These are phyloP conservation scores for Ochotona princeps DNA, from an alignment of 2,113 vertebrate species.

Conservation along the genomic window DNA sequence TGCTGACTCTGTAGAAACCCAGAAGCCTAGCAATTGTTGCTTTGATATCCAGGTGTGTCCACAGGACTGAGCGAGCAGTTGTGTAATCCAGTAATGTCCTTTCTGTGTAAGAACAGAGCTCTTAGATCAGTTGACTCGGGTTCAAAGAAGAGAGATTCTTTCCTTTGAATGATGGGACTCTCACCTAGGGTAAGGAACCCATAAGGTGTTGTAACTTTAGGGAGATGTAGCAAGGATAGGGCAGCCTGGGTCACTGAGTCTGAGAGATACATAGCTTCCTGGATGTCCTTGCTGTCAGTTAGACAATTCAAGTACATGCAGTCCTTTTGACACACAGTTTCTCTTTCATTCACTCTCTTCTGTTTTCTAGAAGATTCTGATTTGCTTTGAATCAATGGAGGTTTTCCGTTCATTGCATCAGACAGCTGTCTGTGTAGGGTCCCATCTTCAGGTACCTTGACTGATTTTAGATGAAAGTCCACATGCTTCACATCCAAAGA, in stretches of 20 bases:
- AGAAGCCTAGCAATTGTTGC: neutral
- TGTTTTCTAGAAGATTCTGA: conserved; percentile 69
- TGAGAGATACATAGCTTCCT: conserved; percentile 68
- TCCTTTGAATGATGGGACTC: conserved; percentile 82
- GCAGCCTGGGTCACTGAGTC: conserved; percentile 80
- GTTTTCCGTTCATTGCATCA: neutral
- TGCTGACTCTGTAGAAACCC: neutral
- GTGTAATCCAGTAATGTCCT: neutral
- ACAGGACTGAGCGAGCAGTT: conserved; percentile 50
- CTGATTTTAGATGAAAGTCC: conserved; percentile 57
- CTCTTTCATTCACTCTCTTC: conserved; percentile 37
- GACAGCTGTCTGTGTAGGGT: neutral
- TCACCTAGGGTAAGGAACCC: conserved; percentile 83
- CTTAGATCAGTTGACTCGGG: conserved; percentile 66
- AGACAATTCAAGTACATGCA: conserved; percentile 58
- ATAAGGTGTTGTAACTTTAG: conserved; percentile 82
- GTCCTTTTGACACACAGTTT: conserved; percentile 58
- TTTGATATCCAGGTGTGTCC: neutral
- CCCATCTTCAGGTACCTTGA: neutral
- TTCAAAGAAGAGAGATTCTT: conserved; percentile 86
- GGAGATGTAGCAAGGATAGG: conserved; percentile 82
- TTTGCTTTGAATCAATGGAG: conserved; percentile 67
- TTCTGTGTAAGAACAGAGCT: conserved; percentile 66
- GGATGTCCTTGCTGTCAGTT: conserved; percentile 24
- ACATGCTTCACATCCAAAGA: conserved; percentile 77